phyloP scores from a whole-genome alignment of 2,797 vertebrate species.

The Macrochelys suwanniensis region DNA sequence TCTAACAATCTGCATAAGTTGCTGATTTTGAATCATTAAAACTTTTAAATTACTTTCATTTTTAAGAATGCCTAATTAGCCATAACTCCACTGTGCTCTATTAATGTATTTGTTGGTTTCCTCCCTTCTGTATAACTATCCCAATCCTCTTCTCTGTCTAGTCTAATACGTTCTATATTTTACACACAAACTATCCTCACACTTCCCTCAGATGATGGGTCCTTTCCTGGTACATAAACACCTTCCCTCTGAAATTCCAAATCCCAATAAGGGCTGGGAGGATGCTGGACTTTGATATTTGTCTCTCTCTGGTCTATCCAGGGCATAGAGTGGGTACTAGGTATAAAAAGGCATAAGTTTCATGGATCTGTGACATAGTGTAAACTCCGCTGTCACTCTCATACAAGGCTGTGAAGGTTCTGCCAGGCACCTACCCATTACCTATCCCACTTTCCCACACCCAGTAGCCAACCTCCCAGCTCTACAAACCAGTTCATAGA shows the following conservation, averaged over 20 bases:
- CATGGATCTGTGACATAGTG: background rate
- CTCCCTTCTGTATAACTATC: background rate
- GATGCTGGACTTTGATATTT: background rate
- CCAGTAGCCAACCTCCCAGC: background rate
- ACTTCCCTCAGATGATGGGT: background rate
- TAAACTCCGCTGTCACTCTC: background rate
- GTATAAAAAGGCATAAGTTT: background rate
- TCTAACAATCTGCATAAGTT: background rate
- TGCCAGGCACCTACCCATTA: background rate
- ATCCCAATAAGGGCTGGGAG: background rate
- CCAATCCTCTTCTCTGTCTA: background rate
- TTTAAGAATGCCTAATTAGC: background rate
- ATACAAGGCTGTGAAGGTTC: accelerated
- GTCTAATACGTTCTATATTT: background rate
- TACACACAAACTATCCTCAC: background rate
- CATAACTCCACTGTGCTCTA: background rate
- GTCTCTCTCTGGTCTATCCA: background rate
- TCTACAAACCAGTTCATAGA: background rate
- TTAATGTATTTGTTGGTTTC: background rate
- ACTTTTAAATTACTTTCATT: background rate
- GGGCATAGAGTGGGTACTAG: background rate
- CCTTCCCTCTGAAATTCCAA: background rate
- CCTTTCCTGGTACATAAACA: background rate
- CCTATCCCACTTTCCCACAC: accelerated
- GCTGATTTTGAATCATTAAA: background rate